Evolutionary conservation across 2,797 vertebrate species (phyloP).

Genomic region (Tangara arthus): DNA sequence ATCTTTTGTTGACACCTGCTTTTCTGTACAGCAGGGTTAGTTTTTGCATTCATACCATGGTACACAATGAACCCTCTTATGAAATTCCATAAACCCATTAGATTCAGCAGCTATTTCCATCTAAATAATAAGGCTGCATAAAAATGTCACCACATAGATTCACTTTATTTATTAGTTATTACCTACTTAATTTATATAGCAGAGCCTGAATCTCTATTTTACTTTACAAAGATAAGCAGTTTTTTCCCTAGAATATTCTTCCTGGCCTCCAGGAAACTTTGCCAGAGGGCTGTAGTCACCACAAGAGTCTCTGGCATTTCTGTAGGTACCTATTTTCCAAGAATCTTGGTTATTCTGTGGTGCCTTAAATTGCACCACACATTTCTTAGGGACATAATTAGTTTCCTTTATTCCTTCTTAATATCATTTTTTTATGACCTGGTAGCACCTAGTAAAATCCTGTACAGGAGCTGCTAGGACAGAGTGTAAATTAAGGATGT

Average conservation of each 20-base stretch:
- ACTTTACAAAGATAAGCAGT: background rate
- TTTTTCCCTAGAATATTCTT: background rate
- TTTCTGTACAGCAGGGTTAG: background rate
- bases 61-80: background rate
- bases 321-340: background rate
- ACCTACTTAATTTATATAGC: background rate
- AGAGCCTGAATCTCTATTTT: background rate
- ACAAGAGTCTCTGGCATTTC: background rate
- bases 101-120: background rate
- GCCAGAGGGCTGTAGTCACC: background rate
- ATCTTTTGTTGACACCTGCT: background rate
- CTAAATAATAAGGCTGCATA: background rate
- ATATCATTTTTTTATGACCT: background rate
- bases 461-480: background rate
- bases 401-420: background rate
- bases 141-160: background rate
- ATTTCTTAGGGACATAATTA: background rate
- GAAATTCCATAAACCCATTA: background rate
- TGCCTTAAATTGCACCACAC: background rate
- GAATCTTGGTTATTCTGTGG: background rate
- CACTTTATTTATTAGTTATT: background rate
- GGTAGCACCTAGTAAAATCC: background rate
- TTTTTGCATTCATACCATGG: accelerated
- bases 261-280: background rate
- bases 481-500: background rate